phyloP scores from a whole-genome alignment of 2,888 invertebrate species.

The Eilema depressum region DNA sequence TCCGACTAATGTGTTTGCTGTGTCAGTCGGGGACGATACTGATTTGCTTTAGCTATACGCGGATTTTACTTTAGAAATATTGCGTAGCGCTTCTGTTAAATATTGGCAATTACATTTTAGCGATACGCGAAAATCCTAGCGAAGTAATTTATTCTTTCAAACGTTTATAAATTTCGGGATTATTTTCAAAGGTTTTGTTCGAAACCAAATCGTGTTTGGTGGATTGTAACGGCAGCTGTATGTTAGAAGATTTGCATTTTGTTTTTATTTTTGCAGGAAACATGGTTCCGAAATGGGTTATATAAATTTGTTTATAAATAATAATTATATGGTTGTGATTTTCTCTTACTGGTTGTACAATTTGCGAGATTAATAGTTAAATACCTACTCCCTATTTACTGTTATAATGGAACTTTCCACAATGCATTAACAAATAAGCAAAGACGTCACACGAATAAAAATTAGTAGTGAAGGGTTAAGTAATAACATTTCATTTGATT shows the following conservation, averaged over 20 bases:
- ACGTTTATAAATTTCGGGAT: conserved; percentile 51
- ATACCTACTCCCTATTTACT: no score
- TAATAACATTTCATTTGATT: no score
- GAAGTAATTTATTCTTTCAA: conserved; percentile 48
- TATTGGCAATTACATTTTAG: conserved; percentile 57
- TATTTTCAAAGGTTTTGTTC: conserved; percentile 41
- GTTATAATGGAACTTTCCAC: no score
- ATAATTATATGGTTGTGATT: no score
- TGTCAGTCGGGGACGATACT: conserved; percentile 44
- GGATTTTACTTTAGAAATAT: conserved; percentile 52
- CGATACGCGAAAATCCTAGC: conserved; percentile 54
- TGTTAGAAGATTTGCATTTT: conserved; percentile 3
- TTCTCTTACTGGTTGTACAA: no score
- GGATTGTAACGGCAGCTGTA: conserved; percentile 13
- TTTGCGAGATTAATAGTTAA: no score
- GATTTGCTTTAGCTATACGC: conserved; percentile 32
- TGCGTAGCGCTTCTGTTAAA: conserved; percentile 51
- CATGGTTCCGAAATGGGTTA: neutral
- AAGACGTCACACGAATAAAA: no score
- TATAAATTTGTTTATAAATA: neutral
- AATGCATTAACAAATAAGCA: no score
- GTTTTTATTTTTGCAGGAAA: neutral
- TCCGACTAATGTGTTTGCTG: conserved; percentile 53
- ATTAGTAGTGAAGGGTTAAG: no score
- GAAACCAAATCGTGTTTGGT: conserved; percentile 29